Base-by-base conservation (phyloP, 2,113 vertebrate species). In the Megaptera novaeangliae region DNA sequence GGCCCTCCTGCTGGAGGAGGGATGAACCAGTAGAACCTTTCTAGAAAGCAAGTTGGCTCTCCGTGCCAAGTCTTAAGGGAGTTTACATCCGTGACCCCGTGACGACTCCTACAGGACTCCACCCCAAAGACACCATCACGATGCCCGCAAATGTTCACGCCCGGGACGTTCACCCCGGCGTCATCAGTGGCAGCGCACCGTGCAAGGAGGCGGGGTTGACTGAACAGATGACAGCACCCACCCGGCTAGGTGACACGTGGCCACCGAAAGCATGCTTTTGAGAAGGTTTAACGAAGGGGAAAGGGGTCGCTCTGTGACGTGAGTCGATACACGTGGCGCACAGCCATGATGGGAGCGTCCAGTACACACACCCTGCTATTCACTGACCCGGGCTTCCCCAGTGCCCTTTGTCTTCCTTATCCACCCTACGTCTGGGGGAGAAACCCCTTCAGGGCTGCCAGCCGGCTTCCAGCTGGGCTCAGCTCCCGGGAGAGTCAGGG, bases 111-210 rank as follows among this genome's bases (percentile, higher is more conserved):
- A n/a, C 8, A 13, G 2, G 21, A 5, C 34, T 36, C 7, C 77
- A 8, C 36, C 34, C n/a, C 1, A 5, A 25, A 36, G 77, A 15
- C 36, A 8, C n/a, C 13, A 36, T 23, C 11, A 1, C 2, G 7
- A 36, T 14, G 25, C 59, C 29, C 1, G 0, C 34, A n/a, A 20
- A 3, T 0, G 1, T 5, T n/a, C 4, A 29, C 4, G 3, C 31
- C 10, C 55, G 4, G 41, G 39, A n/a, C 9, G 2, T 3, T 31
- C 14, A n/a, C 10, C 15, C 15, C 0, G 3, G 71, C 10, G 9
- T 46, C 14, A 8, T 7, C 4, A 15, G 23, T 14, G 6, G 4
- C 0, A 23, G 55, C 1, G 2, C 31, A 3, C 13, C 2, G 8
- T n/a, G 4, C 21, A 2, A 25, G 4, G 13, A 25, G 1, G n/a